Evolutionary conservation across 2,113 vertebrate species (phyloP), one percentile per base, ranked within the genome.

Genomic region (Melanotaenia duboulayi): DNA sequence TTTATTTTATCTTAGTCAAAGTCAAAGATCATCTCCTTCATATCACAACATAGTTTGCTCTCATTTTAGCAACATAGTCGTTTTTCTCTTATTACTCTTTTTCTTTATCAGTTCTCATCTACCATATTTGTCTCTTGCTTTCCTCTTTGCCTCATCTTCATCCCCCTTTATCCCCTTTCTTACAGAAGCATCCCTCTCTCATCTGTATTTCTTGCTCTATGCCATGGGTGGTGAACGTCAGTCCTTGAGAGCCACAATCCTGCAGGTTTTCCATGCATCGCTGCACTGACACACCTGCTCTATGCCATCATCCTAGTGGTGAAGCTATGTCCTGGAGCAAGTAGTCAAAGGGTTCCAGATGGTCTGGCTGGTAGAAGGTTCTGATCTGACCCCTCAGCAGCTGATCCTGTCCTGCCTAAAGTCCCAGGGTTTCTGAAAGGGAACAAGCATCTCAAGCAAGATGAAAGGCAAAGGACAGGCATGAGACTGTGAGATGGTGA

Each of bases 361-460:
- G 89, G 85, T 86, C 83, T 32, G 44, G 55, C 78, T 71, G 71
- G 81, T 80, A 80, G 62, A 72, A 52, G 77, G 78, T 74, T 81
- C 61, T 35, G 63, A 84, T 63, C 61, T 78, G 76, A 87, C 69
- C 85, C 82, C 55, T 67, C 40, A 22, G 68, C 75, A 85, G 85
- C 82, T 81, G 80, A 90, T 78, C 72, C 46, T 71, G 76, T 82
- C 84, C 81, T 74, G 81, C 85, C 74, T 79, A 65, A 69, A 87
- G 67, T 72, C 81, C 71, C 81, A 9, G 57, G 73, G 71, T 68
- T 55, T 76, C 63, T 12, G 24, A 19, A 49, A 70, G 75, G 63
- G 76, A 83, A 57, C 71, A 51, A 14, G 44, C 23, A 71, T 80
- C 59, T 80, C 51, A 39, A 59, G 61, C 48, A 57, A 81, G 80